Evolutionary conservation across 2,888 invertebrate genomes (phyloP).

Genomic region (Megalurothrips usitatus): DNA sequence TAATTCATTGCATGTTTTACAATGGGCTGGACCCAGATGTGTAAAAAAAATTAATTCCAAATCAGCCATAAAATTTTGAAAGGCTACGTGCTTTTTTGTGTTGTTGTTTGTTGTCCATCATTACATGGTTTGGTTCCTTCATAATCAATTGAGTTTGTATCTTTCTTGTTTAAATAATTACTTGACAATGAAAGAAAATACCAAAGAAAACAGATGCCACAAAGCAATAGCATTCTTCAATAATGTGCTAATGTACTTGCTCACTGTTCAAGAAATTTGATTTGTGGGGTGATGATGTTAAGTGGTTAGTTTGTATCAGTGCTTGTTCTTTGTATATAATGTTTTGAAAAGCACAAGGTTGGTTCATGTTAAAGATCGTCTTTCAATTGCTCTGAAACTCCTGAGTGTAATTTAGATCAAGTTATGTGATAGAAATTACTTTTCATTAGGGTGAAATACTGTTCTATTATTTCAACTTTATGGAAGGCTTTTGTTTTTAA

Average conservation of each 20-base stretch:
- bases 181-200: background rate
- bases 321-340: background rate
- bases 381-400: background rate
- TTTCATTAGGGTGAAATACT: no score
- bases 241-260: background rate
- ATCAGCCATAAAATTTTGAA: background rate
- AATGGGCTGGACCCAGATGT: slow-evolving; percentile 4
- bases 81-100: background rate
- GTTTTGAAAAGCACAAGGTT: background rate
- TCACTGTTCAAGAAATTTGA: background rate
- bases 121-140: background rate
- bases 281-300: background rate
- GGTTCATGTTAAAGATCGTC: background rate
- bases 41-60: background rate
- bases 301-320: background rate
- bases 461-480: no score
- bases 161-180: background rate
- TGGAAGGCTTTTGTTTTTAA: no score
- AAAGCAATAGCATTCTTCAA: background rate
- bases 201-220: background rate
- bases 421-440: no score
- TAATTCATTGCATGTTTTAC: background rate
- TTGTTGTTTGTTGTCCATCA: background rate
- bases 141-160: background rate
- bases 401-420: no score